Base-by-base conservation (phyloP, 2,797 vertebrate species). In the Austrolebias charrua region DNA sequence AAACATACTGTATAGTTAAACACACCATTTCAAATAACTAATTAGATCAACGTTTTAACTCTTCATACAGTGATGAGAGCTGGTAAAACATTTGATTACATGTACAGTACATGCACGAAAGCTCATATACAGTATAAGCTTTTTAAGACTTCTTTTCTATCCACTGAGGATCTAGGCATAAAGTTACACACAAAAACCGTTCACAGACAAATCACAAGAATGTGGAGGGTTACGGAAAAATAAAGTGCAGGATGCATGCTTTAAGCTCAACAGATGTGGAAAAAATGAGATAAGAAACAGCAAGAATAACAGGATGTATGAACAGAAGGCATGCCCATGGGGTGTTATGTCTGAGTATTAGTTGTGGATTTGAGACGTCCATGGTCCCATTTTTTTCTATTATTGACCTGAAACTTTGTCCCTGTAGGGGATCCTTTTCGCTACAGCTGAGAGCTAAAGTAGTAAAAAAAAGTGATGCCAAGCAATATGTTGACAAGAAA, bases 261-360 rank as follows among this genome's bases (percentile, higher is more conserved):
- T 73, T 57, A 68, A 75, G 64, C 55, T 46, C 50, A 49, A 68
- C 60, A 52, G 85, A 90, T 83, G 80, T 82, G 84, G n/a, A 86
- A 73, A 79, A 71, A 29, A 67, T 1, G 3, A 89, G 89, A 91
- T 89, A 90, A 87, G 76, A 18, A 51, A 24, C 2, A 16, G 69
- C 70, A 82, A 81, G 77, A 88, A 89, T 79, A 87, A 87, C 90
- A 92, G 90, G 89, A 89, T 87, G 85, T 79, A 53, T 66, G 72
- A 66, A 65, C 85, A 83, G 87, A 86, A 90, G 83, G 79, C 76
- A 61, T 71, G 71, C 33, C 63, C 69, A 72, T 68, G 28, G 43
- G 18, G 42, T 70, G 58, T 28, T 60, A 38, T 65, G 38, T 63
- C 20, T 63, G 42, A 20, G 24, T 47, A 48, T 18, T 40, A 38